A percentile compares a stretch with the other conserved stretches of the same genome.
Conservation (phyloP, 2,888 invertebrate species). For the Idaea straminata region DNA sequence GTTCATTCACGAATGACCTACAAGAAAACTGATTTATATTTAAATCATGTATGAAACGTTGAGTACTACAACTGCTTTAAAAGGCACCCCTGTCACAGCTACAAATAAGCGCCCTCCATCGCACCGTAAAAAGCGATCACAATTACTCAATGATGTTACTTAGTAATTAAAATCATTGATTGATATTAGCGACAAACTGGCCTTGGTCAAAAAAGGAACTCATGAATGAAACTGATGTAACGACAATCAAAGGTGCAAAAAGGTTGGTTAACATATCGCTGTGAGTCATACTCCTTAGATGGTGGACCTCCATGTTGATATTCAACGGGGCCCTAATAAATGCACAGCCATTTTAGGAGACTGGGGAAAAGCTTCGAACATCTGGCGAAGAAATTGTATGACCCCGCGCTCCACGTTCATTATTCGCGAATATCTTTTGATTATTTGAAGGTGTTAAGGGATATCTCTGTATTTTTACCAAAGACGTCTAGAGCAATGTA, state of each 20-base stretch:
- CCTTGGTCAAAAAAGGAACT: constrained; percentile 30
- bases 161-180: constrained; percentile 33
- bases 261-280: constrained; percentile 4
- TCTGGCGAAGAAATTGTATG: neutral
- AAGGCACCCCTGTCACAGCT: neutral
- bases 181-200: constrained; percentile 26
- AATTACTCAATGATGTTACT: constrained; percentile 21
- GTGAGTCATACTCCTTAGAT: constrained; percentile 13
- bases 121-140: constrained; percentile 5
- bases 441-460: neutral
- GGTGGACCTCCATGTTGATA: constrained; percentile 10
- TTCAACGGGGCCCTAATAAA: constrained; percentile 8
- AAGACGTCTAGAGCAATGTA: neutral
- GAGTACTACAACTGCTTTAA: neutral
- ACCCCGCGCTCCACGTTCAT: neutral
- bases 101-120: neutral
- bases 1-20: neutral
- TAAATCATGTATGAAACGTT: neutral
- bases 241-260: constrained; percentile 17
- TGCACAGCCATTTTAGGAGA: constrained; percentile 3
- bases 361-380: neutral
- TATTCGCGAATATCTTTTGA: neutral
- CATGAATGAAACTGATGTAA: constrained; percentile 24
- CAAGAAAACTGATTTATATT: neutral
- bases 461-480: neutral